Base-by-base conservation (phyloP, 1,140 invertebrate species). In the Aradophagus sp. region DNA sequence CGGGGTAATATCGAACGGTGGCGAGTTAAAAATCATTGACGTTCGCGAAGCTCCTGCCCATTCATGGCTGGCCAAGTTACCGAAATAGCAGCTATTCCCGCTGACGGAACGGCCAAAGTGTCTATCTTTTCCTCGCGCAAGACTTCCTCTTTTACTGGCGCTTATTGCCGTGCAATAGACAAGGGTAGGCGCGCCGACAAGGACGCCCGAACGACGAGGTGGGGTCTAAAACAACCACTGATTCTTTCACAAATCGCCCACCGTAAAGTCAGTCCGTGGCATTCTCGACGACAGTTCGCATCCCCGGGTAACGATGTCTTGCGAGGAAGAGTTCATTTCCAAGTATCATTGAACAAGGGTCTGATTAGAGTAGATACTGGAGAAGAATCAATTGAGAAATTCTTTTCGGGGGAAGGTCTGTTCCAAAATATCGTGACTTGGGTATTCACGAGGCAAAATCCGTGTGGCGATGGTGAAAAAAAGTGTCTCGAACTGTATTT, bases 61-160 rank as follows among this genome's bases (percentile, higher is more conserved):
- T 85, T 86, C 84, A 85, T 86, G 84, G 84, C 77, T 76, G 81
- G 80, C 80, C 76, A 76, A 69, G 81, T 83, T 85, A 82, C 84
- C 77, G 76, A 86, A 86, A 86, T 86, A 86, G 76, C 82, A 76
- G 75, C 55, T 65, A 72, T 47, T 59, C 23, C 58, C 14, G 45
- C 41, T 52, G 65, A 52, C 48, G 55, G 48, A 61, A 61, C 65
- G 39, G 17, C 36, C 50, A 48, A 31, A n/a, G n/a, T 47, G 47
- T 59, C 61, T 65, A 52, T 65, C 45, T 50, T 39, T 52, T 55
- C 20, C 55, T 41, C 65, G 31, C 50, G 6, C 13, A 32, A 38
- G 41, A 55, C 65, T 69, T 62, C 66, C 56, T 62, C 66, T 62
- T 58, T 39, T 55, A 56, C 56, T 34, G 48, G 35, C 48, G 48